Evolutionary conservation across 1,140 invertebrate genomes (phyloP), one percentile per base, ranked within the genome.

Genomic region (Pogonomyrmex californicus): DNA sequence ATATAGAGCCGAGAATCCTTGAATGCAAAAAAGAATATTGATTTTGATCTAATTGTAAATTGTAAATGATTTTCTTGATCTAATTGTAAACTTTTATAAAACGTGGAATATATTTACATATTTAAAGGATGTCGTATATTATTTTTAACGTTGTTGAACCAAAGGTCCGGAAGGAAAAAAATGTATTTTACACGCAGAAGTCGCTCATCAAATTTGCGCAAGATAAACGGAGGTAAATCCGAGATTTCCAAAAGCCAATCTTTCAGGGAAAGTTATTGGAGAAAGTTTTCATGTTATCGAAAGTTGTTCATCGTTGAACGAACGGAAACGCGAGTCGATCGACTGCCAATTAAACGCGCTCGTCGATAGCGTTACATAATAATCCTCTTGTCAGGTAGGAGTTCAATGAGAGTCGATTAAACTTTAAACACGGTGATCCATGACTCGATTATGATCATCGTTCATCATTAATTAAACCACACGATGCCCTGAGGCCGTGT

Each of bases 311-410:
- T 62, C 44, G 73, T 65, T 36, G 76, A 68, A 49, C 63, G 63
- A 86, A 70, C 60, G 65, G 78, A 60, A 82, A 82, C 54, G 77
- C 77, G 44, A 75, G 51, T 86, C 85, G 85, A 82, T 82, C 65
- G 76, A 23, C 76, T 86, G 86, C 75, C 83, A 85, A 85, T 89
- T 85, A 86, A 89, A 88, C 76, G 79, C 49, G 66, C 23, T 68
- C 87, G 71, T 77, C 76, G 73, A 65, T 68, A 60, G 63, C 60
- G 41, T 73, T 85, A 78, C 38, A 85, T 85, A 75, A 89, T 85
- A 49, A 87, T 85, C 79, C 79, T 14, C 79, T 75, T 65, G 86
- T 83, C 78, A 87, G 56, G 17, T 30, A 41, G 78, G 58, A 38
- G 58, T 75, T 82, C 79, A 68, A 87, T 83, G 68, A 41, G 60